Percentiles rank a stretch among this genome's conserved stretches.
These are phyloP conservation scores for Callyntrura sp. DNA, from an alignment of 2,888 invertebrate species.

Conservation along the genomic window DNA sequence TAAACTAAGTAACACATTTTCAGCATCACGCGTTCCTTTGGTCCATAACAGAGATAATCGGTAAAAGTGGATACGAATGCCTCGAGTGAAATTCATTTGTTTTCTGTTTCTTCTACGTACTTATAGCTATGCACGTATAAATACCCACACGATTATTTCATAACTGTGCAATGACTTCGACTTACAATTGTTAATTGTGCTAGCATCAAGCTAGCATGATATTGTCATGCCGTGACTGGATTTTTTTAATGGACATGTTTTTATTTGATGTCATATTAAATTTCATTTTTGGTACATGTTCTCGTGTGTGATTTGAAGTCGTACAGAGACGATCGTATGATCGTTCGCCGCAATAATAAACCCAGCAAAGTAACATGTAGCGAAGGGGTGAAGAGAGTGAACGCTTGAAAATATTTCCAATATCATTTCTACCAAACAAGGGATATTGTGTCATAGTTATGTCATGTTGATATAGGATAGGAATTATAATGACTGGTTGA, in stretches of 20 bases:
- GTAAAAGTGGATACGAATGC: neutral
- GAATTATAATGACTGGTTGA: no score
- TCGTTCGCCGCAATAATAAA: no score
- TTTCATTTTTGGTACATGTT: neutral
- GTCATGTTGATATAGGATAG: no score
- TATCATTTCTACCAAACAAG: no score
- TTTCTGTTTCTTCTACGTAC: neutral
- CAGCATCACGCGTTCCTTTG: neutral
- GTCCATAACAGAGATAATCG: neutral
- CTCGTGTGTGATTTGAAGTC: neutral
- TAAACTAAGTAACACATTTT: neutral
- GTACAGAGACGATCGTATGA: neutral
- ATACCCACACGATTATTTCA: conserved; percentile 17
- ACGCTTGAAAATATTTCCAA: no score
- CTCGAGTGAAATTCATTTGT: neutral
- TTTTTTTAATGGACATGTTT: conserved; percentile 57
- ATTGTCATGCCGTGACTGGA: conserved; percentile 66
- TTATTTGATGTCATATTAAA: conserved; percentile 27
- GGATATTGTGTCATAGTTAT: no score
- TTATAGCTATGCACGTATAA: neutral
- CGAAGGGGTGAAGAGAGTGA: no score
- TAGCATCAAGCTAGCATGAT: conserved; percentile 12
- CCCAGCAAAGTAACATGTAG: no score
- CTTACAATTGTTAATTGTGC: no score
- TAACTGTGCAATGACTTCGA: no score